Conservation (phyloP, 1,140 invertebrate genomes). For the Papilio aristodemus region DNA sequence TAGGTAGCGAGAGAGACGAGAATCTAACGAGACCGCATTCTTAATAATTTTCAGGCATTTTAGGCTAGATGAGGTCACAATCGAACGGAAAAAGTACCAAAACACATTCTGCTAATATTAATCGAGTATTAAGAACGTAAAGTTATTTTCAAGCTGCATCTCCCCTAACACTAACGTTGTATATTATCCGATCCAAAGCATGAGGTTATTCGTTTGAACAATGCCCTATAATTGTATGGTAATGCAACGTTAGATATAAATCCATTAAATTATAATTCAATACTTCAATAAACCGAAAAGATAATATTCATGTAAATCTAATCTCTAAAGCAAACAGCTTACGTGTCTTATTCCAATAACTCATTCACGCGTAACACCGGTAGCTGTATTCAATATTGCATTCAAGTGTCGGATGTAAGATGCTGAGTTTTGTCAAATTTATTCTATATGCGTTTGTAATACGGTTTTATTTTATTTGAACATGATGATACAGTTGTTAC, state of each 20-base stretch:
- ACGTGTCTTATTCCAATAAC: slow-evolving; percentile 32
- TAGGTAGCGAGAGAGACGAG: too few relatives aligned
- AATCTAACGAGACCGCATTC: too few relatives aligned
- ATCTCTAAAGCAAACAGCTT: slow-evolving; percentile 21
- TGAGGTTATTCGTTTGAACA: slow-evolving; percentile 43
- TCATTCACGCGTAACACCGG: slow-evolving; percentile 35
- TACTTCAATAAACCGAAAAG: slow-evolving; percentile 17
- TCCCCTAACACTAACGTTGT: not conserved
- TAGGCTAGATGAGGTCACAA: too few relatives aligned
- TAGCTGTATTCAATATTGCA: slow-evolving; percentile 13
- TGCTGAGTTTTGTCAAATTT: not conserved
- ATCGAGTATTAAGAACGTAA: not conserved
- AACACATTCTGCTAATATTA: not conserved
- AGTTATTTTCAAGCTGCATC: not conserved
- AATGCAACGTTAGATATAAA: slow-evolving; percentile 30
- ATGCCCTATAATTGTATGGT: slow-evolving; percentile 39
- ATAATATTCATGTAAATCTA: slow-evolving; percentile 28
- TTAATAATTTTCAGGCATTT: too few relatives aligned
- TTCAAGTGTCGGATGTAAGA: not conserved
- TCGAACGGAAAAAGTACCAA: slow-evolving; percentile 19
- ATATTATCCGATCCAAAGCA: slow-evolving; percentile 38
- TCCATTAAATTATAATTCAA: slow-evolving; percentile 30
- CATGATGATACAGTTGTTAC: slow-evolving; percentile 27
- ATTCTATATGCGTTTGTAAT: slow-evolving; percentile 1
- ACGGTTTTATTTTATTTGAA: slow-evolving; percentile 39